A percentile compares a stretch with the other conserved stretches of the same genome.
These are phyloP conservation scores for Porphyrio hochstetteri DNA, from an alignment of 2,113 vertebrate genomes.

Conservation along the genomic window DNA sequence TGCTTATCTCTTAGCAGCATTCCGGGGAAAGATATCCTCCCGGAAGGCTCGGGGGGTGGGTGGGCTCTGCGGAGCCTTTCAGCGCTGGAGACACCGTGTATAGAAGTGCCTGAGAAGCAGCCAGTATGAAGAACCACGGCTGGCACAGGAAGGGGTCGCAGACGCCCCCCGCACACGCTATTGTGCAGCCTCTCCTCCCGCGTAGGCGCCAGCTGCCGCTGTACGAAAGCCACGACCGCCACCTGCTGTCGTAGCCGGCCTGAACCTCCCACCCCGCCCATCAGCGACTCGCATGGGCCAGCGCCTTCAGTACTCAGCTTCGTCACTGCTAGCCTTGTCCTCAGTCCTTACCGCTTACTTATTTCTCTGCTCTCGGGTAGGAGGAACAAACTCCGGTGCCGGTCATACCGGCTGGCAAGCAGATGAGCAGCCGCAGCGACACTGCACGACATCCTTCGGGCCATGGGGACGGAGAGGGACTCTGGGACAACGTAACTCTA, in stretches of 20 bases:
- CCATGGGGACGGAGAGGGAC: neutral
- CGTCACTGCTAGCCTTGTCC: rapidly evolving
- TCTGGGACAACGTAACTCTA: rapidly evolving
- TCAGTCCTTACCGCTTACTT: rapidly evolving
- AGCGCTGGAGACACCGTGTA: neutral
- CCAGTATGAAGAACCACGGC: neutral
- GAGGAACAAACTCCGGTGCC: too few relatives aligned
- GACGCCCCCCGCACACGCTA: neutral
- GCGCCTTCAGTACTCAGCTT: rapidly evolving
- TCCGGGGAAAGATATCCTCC: neutral
- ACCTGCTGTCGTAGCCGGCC: neutral
- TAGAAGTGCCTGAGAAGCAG: neutral
- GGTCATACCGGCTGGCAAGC: rapidly evolving
- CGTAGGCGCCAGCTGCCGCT: neutral
- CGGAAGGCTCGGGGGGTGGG: neutral
- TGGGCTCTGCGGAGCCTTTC: neutral
- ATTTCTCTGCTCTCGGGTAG: neutral
- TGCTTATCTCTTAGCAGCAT: neutral
- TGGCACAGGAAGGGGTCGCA: neutral
- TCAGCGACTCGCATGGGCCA: rapidly evolving
- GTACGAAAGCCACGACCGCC: neutral
- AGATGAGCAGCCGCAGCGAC: neutral
- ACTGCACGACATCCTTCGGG: neutral
- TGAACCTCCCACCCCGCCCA: neutral
- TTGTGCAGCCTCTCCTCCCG: neutral